Evolutionary conservation across 2,888 invertebrate genomes (phyloP).

Genomic region (Drosophila limbata): DNA sequence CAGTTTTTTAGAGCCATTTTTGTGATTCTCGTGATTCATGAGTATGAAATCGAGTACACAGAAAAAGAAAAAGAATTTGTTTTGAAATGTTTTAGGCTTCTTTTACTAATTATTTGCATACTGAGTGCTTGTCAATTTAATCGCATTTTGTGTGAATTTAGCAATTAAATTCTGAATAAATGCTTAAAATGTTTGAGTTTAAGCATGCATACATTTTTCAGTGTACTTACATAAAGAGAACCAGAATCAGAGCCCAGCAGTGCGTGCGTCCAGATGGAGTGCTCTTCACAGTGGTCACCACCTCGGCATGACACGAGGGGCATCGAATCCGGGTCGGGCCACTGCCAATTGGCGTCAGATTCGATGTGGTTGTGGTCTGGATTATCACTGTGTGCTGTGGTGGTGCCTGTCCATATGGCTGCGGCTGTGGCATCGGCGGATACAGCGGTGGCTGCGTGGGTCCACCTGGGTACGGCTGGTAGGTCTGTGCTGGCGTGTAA

Average conservation of each 20-base stretch:
- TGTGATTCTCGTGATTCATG: slow-evolving; percentile 15
- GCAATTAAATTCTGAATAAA: too few species aligned
- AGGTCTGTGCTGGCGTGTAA: slow-evolving; percentile 81
- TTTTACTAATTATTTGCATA: too few species aligned
- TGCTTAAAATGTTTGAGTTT: too few species aligned
- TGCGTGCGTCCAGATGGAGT: slow-evolving; percentile 81
- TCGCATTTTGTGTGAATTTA: too few species aligned
- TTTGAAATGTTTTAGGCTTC: too few species aligned
- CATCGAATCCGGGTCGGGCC: slow-evolving; percentile 83
- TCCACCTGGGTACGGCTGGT: slow-evolving; percentile 74
- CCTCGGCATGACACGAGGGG: slow-evolving; percentile 86
- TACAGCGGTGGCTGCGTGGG: slow-evolving; percentile 72
- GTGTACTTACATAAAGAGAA: slow-evolving; percentile 79
- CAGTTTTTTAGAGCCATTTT: not conserved
- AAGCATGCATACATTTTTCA: too few species aligned
- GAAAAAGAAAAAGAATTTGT: too few species aligned
- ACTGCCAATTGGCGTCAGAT: slow-evolving; percentile 67
- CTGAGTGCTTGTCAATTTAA: too few species aligned
- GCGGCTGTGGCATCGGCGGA: slow-evolving; percentile 59
- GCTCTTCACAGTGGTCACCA: slow-evolving; percentile 85
- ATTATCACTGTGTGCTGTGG: slow-evolving; percentile 76
- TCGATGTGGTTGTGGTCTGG: slow-evolving; percentile 74
- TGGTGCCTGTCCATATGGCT: slow-evolving; percentile 21
- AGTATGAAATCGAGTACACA: not conserved
- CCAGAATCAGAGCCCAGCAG: slow-evolving; percentile 81